Percentiles rank a stretch among this genome's conserved stretches.
phyloP scores from a whole-genome alignment of 1,140 invertebrate genomes.

The Cydia splendana region DNA sequence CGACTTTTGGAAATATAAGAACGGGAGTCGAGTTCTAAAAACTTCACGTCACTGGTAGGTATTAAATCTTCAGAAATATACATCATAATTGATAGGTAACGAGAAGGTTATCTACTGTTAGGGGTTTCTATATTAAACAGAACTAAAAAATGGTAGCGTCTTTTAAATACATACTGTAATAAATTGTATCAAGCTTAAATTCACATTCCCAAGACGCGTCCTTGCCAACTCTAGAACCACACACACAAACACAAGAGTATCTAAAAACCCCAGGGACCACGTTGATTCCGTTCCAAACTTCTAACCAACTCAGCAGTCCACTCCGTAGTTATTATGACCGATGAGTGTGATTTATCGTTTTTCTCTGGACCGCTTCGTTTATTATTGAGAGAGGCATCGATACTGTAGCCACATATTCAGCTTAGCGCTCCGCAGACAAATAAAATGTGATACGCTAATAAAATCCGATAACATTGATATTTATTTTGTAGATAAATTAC shows the following conservation, averaged over 20 bases:
- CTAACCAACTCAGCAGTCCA: slow-evolving; percentile 27
- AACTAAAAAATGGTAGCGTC: too few species aligned
- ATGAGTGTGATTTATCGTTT: slow-evolving; percentile 33
- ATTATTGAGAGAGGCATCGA: not conserved
- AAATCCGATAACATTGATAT: too few species aligned
- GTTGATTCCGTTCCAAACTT: slow-evolving; percentile 19
- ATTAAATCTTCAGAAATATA: too few species aligned
- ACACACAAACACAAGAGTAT: slow-evolving; percentile 12
- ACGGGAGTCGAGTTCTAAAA: too few species aligned
- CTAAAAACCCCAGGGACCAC: slow-evolving; percentile 13
- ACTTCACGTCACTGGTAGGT: too few species aligned
- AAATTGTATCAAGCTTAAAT: not conserved
- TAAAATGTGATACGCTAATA: too few species aligned
- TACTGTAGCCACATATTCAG: not conserved
- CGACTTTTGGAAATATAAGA: too few species aligned
- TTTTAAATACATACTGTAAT: too few species aligned
- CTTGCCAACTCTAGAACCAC: not conserved
- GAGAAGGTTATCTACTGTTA: too few species aligned
- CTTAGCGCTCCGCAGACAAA: not conserved
- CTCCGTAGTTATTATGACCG: slow-evolving; percentile 31
- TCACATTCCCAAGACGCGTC: not conserved
- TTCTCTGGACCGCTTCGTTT: slow-evolving; percentile 22
- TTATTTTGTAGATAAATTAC: too few species aligned
- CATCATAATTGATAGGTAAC: too few species aligned
- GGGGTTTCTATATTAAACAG: too few species aligned